phyloP scores from a whole-genome alignment of 2,113 vertebrate species.

The Blennius ocellaris region DNA sequence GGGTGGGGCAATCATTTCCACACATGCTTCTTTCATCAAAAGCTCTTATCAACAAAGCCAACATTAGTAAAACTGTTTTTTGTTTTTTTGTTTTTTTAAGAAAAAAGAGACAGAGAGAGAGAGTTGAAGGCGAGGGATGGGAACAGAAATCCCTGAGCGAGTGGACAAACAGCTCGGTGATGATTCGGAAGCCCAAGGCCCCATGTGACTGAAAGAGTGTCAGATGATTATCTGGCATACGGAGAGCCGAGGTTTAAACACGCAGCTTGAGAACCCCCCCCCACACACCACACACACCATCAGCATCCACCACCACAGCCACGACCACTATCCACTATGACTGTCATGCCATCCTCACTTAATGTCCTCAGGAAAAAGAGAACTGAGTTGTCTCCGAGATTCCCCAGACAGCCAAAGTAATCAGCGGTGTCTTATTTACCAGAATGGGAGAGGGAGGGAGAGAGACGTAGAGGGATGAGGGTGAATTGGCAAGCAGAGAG shows the following conservation, averaged over 20 bases:
- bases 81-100: too few species aligned
- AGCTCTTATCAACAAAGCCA: conserved; percentile 68
- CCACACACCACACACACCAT: conserved; percentile 28
- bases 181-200: conserved; percentile 46
- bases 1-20: conserved; percentile 63
- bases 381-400: conserved; percentile 25
- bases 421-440: conserved; percentile 56
- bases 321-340: conserved; percentile 2
- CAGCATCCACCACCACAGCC: conserved; percentile 13
- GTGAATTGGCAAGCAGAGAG: conserved; percentile 15
- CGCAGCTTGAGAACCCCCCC: conserved; percentile 54
- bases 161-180: conserved; percentile 49
- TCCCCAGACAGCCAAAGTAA: conserved; percentile 49
- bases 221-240: conserved; percentile 72
- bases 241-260: conserved; percentile 52
- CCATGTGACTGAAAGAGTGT: conserved; percentile 53
- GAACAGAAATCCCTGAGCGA: conserved; percentile 50
- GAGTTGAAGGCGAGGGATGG: conserved; percentile 38
- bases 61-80: conserved; percentile 70
- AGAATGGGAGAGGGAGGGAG: conserved; percentile 30
- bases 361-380: conserved; percentile 45
- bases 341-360: conserved; percentile 51
- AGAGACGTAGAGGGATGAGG: conserved; percentile 9
- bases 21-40: conserved; percentile 69
- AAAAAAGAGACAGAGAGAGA: conserved; percentile 23